These are phyloP conservation scores for Lasius fuliginosus DNA, from an alignment of 2,888 invertebrate genomes.

Conservation along the genomic window DNA sequence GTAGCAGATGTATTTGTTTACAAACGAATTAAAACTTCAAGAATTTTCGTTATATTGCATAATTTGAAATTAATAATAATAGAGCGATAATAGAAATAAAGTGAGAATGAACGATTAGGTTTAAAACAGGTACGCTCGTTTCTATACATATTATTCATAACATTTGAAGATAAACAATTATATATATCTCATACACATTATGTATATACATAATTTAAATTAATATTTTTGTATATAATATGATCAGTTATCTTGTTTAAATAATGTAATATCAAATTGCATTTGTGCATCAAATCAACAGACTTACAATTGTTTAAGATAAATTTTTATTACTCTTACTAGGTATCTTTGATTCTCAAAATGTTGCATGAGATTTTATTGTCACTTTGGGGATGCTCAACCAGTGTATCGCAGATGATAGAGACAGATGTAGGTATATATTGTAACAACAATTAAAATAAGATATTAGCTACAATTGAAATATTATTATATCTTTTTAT, in stretches of 20 bases:
- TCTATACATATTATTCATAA: not conserved
- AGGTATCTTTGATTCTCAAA: conserved; percentile 34
- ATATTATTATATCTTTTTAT: conserved; percentile 8
- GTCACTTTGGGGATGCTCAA: conserved; percentile 89
- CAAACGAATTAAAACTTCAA: not conserved
- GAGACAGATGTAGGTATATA: conserved; percentile 80
- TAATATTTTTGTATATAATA: not conserved
- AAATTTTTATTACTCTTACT: not conserved
- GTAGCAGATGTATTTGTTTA: not conserved
- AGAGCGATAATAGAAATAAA: not conserved
- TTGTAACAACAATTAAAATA: not conserved
- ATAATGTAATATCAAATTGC: not conserved
- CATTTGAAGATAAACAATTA: not conserved
- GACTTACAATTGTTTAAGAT: not conserved
- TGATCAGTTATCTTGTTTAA: not conserved
- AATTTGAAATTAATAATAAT: conserved; percentile 13
- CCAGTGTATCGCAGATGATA: conserved; percentile 80
- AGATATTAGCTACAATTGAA: not conserved
- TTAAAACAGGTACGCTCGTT: not conserved
- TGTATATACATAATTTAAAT: not conserved
- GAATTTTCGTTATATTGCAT: not conserved
- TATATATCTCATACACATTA: not conserved
- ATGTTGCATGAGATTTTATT: conserved; percentile 91
- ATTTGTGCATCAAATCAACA: not conserved
- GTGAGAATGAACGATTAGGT: not conserved